These are phyloP conservation scores for Theonella swinhoei DNA, from an alignment of 37 sponge, comb jelly and placozoan genomes.

Conservation along the genomic window DNA sequence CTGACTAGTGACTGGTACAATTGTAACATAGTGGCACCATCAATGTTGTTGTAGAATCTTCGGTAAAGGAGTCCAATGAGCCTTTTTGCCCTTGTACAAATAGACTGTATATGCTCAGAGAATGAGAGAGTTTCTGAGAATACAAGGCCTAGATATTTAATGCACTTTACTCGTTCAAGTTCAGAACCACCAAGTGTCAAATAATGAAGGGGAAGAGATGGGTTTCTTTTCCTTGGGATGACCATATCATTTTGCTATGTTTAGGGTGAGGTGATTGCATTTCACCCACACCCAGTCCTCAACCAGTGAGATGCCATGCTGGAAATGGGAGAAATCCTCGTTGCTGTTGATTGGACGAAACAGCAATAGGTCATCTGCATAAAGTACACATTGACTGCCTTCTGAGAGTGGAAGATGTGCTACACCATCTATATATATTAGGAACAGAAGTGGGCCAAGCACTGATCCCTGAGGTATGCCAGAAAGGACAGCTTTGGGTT, in stretches of 20 bases:
- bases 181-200: background rate
- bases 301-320: background rate
- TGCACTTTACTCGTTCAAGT: background rate
- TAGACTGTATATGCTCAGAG: background rate
- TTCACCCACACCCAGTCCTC: background rate
- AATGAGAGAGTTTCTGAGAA: background rate
- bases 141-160: constrained; percentile 7
- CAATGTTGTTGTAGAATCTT: background rate
- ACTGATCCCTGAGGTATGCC: constrained; percentile 32
- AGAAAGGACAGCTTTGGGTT: background rate
- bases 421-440: constrained; percentile 27
- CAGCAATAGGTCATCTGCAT: constrained; percentile 19
- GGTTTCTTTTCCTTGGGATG: background rate
- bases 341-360: background rate
- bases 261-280: background rate
- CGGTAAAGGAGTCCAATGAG: background rate
- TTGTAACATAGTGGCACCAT: background rate
- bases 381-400: background rate
- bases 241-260: background rate
- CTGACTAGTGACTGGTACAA: constrained; percentile 16
- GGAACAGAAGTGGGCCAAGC: constrained; percentile 30
- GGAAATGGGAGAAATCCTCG: background rate
- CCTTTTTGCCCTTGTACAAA: background rate
- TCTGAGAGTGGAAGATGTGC: background rate
- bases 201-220: background rate